Base-by-base conservation (phyloP, 35 echinoderm and acorn worm genomes). In the Apostichopus parvimensis region DNA sequence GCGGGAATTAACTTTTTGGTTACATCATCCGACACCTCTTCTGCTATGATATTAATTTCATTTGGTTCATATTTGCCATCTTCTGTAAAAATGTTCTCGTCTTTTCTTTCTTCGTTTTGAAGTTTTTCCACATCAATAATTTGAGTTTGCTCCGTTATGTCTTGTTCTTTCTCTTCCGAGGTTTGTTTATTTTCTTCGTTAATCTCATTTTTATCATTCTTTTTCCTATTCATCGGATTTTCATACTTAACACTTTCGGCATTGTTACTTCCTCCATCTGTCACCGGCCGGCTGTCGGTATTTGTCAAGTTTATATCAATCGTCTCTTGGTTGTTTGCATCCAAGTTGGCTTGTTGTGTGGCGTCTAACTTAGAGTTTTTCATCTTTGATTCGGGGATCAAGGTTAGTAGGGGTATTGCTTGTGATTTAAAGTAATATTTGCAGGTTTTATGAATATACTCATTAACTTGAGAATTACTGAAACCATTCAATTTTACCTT, bases 401-500 rank as follows among this genome's bases (percentile, higher is more conserved):
- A 0, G 6, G 71, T 0, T 22, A 75, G 7, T 75, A 24, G 14
- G 14, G 71, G 17, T 18, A 75, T 20, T 18, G 8, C 1, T 82
- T 82, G 6, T 26, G 15, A 72, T 8, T 88, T 17, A 7, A 25
- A 88, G 54, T 88, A 88, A 21, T 88, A 55, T n/a, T 71, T 18
- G 14, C 86, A 88, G 5, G 68, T 73, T 73, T 88, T 88, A n/a
- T 9, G 17, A 3, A 88, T 73, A 21, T 45, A 88, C 6, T 23
- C 64, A 9, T 72, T 26, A 1, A 88, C n/a, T 25, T 84, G 61
- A 8, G 20, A 9, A 7, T 2, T 6, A 25, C 18, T 65, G 72
- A 88, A 88, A 54, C 86, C 86, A 1, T 24, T 5, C 60, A 88
- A 12, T 52, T 88, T 88, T 0, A 88, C 14, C 54, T 73, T 75